phyloP scores from a whole-genome alignment of 1,140 invertebrate genomes.

The Pantala flavescens region DNA sequence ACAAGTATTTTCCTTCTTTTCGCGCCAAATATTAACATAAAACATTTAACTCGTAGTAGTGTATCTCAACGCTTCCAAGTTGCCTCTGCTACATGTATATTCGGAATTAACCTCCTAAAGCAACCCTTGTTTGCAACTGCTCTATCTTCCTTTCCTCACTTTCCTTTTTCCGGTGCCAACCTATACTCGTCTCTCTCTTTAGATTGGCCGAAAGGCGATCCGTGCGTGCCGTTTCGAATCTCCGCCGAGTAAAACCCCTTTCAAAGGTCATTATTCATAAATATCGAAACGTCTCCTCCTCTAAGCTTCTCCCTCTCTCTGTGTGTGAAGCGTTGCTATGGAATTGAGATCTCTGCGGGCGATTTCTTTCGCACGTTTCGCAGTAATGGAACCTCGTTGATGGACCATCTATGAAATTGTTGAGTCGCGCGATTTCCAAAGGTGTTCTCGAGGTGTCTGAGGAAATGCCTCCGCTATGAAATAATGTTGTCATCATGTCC shows the following conservation, averaged over 20 bases:
- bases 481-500: too few relatives aligned
- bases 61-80: too few relatives aligned
- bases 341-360: background rate
- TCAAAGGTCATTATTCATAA: background rate
- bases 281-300: background rate
- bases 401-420: too few relatives aligned
- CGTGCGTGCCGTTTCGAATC: slow-evolving; percentile 2
- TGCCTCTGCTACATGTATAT: too few relatives aligned
- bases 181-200: background rate
- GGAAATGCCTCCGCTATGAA: too few relatives aligned
- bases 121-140: too few relatives aligned
- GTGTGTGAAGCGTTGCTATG: background rate
- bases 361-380: background rate
- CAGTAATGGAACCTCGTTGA: background rate
- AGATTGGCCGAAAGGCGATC: background rate
- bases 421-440: too few relatives aligned
- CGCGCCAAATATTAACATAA: too few relatives aligned
- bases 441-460: too few relatives aligned
- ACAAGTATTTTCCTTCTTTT: too few relatives aligned
- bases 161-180: background rate
- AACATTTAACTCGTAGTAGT: too few relatives aligned
- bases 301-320: background rate
- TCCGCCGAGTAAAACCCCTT: slow-evolving; percentile 1
- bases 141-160: background rate
- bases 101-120: too few relatives aligned